Evolutionary conservation across 2,888 invertebrate species (phyloP).

Genomic region (Sinohyriopsis cumingii): DNA sequence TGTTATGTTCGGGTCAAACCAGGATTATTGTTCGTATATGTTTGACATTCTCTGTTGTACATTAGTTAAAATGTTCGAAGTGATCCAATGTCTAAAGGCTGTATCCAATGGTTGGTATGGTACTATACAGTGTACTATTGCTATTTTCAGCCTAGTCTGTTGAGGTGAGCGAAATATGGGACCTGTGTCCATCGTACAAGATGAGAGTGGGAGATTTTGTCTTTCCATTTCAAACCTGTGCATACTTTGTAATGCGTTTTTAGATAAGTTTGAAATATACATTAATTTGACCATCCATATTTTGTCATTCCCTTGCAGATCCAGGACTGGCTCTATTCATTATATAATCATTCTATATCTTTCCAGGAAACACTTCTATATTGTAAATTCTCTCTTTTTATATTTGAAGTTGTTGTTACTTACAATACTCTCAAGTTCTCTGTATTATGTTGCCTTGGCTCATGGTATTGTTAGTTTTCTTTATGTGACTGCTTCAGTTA

Average conservation of each 20-base stretch:
- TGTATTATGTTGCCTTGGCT: background rate
- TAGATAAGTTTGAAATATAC: conserved; percentile 18
- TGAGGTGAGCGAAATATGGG: conserved; percentile 5
- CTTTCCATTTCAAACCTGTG: conserved; percentile 5
- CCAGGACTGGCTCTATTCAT: conserved; percentile 6
- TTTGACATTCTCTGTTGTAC: background rate
- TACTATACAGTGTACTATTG: background rate
- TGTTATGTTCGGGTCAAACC: background rate
- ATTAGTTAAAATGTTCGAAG: conserved; percentile 1
- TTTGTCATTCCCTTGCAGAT: conserved; percentile 16
- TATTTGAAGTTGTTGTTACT: conserved; percentile 1
- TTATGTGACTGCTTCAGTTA: background rate
- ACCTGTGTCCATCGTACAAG: conserved; percentile 15
- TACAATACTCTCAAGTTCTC: background rate
- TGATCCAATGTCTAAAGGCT: background rate
- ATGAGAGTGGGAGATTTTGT: conserved; percentile 6
- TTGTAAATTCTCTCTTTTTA: conserved; percentile 7
- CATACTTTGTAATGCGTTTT: conserved; percentile 14
- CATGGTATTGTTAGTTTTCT: background rate
- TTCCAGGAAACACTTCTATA: conserved; percentile 16
- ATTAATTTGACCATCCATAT: conserved; percentile 25
- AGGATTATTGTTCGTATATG: conserved; percentile 7
- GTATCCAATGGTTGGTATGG: background rate
- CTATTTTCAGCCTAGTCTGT: conserved; percentile 3
- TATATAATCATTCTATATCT: conserved; percentile 15